These are phyloP conservation scores for Eospalax fontanierii DNA, from an alignment of 2,797 vertebrate species.

Conservation along the genomic window DNA sequence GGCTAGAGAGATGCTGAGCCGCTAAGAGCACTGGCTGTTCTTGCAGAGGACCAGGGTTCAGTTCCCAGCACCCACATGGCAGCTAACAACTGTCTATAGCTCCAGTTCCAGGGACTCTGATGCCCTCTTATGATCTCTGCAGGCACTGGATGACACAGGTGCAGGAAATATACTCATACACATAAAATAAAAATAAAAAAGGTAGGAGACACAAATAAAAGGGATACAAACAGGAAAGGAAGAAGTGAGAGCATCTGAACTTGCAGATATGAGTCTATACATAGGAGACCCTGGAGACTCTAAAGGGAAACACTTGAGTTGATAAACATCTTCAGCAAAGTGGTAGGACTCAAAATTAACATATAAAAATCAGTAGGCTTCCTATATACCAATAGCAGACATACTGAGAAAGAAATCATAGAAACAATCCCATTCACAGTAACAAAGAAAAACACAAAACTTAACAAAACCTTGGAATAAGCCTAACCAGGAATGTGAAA, in stretches of 20 bases:
- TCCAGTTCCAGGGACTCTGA: too few species aligned
- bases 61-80: too few species aligned
- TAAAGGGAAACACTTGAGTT: not conserved
- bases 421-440: not conserved
- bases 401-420: not conserved
- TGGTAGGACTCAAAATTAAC: not conserved
- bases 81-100: too few species aligned
- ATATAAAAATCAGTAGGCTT: not conserved
- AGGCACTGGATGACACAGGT: too few species aligned
- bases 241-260: not conserved
- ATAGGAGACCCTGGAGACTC: not conserved
- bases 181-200: too few species aligned
- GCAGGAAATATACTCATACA: too few species aligned
- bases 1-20: too few species aligned
- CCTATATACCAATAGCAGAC: not conserved
- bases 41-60: too few species aligned
- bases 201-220: too few species aligned
- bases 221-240: not conserved
- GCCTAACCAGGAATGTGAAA: not conserved
- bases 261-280: not conserved
- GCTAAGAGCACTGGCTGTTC: too few species aligned
- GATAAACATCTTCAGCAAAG: not conserved
- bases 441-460: not conserved
- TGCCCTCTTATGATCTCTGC: too few species aligned
- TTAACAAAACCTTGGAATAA: too few species aligned